Conservation (phyloP, 1,140 invertebrate genomes). For the Saccostrea cuccullata region DNA sequence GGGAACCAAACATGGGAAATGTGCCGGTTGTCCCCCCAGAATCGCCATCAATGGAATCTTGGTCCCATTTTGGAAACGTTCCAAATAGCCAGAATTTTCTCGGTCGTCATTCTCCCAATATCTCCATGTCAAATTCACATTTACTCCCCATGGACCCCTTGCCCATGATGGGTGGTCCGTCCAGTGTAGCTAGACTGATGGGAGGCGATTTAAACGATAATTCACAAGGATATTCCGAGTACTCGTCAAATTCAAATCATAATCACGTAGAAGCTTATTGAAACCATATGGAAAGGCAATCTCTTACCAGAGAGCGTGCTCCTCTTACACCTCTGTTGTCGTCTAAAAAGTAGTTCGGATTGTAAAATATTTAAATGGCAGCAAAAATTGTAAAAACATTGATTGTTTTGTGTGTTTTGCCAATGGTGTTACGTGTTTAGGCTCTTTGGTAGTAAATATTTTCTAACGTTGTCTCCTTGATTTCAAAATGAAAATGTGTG, state of each 20-base stretch:
- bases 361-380: too few relatives aligned
- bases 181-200: slow-evolving; percentile 65
- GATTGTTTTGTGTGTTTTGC: too few relatives aligned
- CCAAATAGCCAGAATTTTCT: slow-evolving; percentile 59
- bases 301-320: too few relatives aligned
- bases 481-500: too few relatives aligned
- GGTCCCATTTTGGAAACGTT: slow-evolving; percentile 66
- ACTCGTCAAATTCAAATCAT: slow-evolving; percentile 68
- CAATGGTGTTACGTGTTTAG: too few relatives aligned
- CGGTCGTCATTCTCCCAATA: slow-evolving; percentile 69
- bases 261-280: slow-evolving; percentile 77
- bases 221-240: slow-evolving; percentile 70
- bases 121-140: slow-evolving; percentile 61
- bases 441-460: too few relatives aligned
- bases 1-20: slow-evolving; percentile 70
- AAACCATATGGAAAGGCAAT: slow-evolving; percentile 4
- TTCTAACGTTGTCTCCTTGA: too few relatives aligned
- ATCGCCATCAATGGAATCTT: slow-evolving; percentile 70
- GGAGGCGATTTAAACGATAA: slow-evolving; percentile 67
- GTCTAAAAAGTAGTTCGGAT: too few relatives aligned
- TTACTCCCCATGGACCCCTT: slow-evolving; percentile 66
- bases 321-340: too few relatives aligned
- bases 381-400: too few relatives aligned
- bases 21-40: slow-evolving; percentile 68
- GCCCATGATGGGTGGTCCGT: slow-evolving; percentile 60